Conservation (phyloP, 2,888 invertebrate species). For the Cephus sareptanus region DNA sequence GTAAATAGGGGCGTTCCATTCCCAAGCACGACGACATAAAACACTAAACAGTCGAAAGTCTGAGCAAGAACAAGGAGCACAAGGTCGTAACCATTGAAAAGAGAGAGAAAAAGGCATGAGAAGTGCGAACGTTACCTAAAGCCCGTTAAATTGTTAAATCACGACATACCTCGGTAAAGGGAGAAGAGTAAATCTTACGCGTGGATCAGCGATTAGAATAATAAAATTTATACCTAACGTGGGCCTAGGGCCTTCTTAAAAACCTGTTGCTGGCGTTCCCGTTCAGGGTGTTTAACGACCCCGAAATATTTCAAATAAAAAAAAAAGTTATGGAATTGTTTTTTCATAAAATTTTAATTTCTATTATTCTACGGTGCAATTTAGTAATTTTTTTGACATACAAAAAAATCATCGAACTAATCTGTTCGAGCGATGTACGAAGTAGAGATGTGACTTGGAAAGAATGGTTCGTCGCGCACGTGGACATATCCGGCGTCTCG, state of each 20-base stretch:
- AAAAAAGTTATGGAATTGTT: background rate
- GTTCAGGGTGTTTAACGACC: no score
- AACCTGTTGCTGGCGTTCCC: background rate
- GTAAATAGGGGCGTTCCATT: background rate
- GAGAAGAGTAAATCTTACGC: background rate
- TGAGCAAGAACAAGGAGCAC: constrained; percentile 2
- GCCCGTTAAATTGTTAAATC: background rate
- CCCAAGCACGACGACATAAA: background rate
- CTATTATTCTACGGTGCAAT: no score
- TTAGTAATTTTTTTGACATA: background rate
- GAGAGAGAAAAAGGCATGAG: background rate
- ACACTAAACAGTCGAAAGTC: constrained; percentile 2
- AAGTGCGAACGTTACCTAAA: background rate
- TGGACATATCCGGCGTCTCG: constrained; percentile 2
- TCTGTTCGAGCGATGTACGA: background rate
- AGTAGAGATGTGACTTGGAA: background rate
- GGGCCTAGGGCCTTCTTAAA: background rate
- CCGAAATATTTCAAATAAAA: background rate
- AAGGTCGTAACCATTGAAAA: background rate
- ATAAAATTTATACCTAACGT: background rate
- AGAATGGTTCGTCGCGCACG: background rate
- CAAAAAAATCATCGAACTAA: background rate
- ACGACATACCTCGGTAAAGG: background rate
- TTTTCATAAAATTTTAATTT: background rate
- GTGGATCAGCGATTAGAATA: background rate